Base-by-base conservation (phyloP, 2,113 vertebrate species). In the Myocastor coypus region DNA sequence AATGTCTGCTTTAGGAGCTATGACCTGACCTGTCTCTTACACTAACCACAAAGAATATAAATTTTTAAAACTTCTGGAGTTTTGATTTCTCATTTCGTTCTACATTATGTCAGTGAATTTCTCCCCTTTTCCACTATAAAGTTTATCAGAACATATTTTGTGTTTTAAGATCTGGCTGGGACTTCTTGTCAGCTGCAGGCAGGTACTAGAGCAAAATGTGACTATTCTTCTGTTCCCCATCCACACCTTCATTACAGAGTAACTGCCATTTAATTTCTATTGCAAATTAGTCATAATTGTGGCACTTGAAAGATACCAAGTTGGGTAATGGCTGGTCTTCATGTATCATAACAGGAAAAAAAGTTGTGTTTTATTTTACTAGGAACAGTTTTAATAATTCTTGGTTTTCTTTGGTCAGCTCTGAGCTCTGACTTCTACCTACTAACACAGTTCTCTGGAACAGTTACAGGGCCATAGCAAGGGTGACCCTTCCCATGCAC, bases 211-310 rank as follows among this genome's bases (percentile, higher is more conserved):
- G 40, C 28, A 8, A 46, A 61, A 22, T 24, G 0, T 0, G 59
- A 42, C 24, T 0, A 0, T 14, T 57, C 59, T 57, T 80, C 5
- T 63, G 17, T 40, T 96, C 77, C 96, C 89, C 85, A 91, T 20
- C 94, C 77, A 73, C 64, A 86, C 96, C 96, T 94, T 97, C 63
- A 14, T 91, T 94, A 85, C 96, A 91, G 95, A 96, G 96, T 83
- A 94, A 91, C 97, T 84, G 89, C 95, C 94, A 88, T 94, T 97
- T 97, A 75, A 89, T 93, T 96, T 97, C 87, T 80, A 83, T 95
- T 52, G 42, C 96, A 94, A 77, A 96, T 92, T 89, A 92, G 86
- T 89, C 96, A 12, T 8, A 16, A 66, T 61, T 52, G 10, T 84
- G 77, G 87, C 83, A 71, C 93, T 94, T 95, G 85, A 64, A 57